phyloP scores from a whole-genome alignment of 2,888 invertebrate species.

The Drosophila melanosoma region DNA sequence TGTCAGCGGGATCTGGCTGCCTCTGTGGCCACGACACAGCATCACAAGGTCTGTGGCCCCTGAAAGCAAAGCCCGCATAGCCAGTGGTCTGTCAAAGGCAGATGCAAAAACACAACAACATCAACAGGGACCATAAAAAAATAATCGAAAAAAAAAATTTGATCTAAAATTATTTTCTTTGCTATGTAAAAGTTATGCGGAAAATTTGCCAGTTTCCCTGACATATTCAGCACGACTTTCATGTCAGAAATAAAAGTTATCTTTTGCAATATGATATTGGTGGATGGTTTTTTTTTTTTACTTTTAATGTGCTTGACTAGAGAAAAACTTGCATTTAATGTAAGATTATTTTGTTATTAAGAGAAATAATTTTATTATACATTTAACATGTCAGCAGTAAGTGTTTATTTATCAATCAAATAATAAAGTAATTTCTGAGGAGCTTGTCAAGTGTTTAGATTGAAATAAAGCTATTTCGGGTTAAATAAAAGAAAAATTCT shows the following conservation, averaged over 20 bases:
- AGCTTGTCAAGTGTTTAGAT: neutral
- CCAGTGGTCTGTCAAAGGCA: constrained; percentile 38
- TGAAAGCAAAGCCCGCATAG: constrained; percentile 32
- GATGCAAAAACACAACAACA: constrained; percentile 2
- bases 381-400: neutral
- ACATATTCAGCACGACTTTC: constrained; percentile 8
- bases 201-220: constrained; percentile 5
- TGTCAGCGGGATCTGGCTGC: constrained; percentile 11
- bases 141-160: constrained; percentile 36
- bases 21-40: constrained; percentile 3
- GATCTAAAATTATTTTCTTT: constrained; percentile 18
- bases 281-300: neutral
- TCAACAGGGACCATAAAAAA: constrained; percentile 15
- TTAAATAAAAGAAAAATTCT: neutral
- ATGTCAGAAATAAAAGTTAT: neutral
- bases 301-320: neutral
- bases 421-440: neutral
- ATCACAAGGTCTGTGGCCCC: constrained; percentile 14
- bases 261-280: constrained; percentile 1
- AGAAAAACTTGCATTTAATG: neutral
- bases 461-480: neutral
- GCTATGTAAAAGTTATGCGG: constrained; percentile 1
- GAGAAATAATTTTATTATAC: neutral
- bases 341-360: neutral
- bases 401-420: neutral